A percentile compares a stretch with the other conserved stretches of the same genome.
These are phyloP conservation scores for Argyra leucocephala DNA, from an alignment of 2,888 invertebrate genomes.

Conservation along the genomic window DNA sequence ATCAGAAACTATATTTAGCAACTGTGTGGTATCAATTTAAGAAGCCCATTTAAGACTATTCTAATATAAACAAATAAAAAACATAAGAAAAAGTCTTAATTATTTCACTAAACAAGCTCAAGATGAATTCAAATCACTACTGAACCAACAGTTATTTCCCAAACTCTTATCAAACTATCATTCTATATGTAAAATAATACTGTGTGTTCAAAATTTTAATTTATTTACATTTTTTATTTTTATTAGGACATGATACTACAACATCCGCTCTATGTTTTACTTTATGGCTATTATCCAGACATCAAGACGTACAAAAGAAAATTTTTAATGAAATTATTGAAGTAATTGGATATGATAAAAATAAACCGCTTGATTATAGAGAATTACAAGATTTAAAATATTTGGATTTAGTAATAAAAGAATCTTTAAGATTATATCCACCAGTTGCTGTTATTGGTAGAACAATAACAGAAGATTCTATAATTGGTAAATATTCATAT, in stretches of 20 bases:
- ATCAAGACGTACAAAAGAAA: constrained; percentile 32
- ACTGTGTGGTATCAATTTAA: too few species aligned
- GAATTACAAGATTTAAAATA: constrained; percentile 35
- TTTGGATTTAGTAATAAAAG: constrained; percentile 58
- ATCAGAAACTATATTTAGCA: too few species aligned
- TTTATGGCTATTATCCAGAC: constrained; percentile 33
- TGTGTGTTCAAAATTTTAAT: too few species aligned
- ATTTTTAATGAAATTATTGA: constrained; percentile 33
- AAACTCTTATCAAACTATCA: too few species aligned
- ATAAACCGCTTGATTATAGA: constrained; percentile 24
- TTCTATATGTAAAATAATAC: too few species aligned
- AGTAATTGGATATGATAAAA: constrained; percentile 30
- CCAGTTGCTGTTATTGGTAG: constrained; percentile 56
- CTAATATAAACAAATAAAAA: too few species aligned
- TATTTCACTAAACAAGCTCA: too few species aligned
- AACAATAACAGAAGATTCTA: constrained; percentile 45
- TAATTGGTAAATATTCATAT: constrained; percentile 44
- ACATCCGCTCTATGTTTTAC: constrained; percentile 35
- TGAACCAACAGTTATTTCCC: too few species aligned
- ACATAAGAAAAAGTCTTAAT: too few species aligned
- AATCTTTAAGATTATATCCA: constrained; percentile 54
- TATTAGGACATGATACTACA: constrained; percentile 35
- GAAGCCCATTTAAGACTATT: too few species aligned
- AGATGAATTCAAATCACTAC: too few species aligned
- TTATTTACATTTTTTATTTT: too few species aligned